These are phyloP conservation scores for Thecocarcelia acutangulata DNA, from an alignment of 2,888 invertebrate species.

Conservation along the genomic window DNA sequence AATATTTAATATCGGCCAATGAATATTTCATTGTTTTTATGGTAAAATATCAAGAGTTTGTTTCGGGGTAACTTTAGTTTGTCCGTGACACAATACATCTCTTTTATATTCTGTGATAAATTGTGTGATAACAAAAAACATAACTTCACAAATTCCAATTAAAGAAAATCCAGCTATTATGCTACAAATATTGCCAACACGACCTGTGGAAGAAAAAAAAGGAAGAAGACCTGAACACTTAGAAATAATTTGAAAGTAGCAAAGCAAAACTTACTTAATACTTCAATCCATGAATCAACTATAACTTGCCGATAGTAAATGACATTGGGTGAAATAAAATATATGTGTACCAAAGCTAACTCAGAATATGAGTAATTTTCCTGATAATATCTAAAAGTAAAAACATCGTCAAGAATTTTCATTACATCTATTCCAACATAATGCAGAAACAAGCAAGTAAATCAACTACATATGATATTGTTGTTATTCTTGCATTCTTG, in stretches of 20 bases:
- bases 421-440: no score
- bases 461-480: no score
- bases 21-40: constrained; percentile 14
- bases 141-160: constrained; percentile 84
- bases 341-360: constrained; percentile 73
- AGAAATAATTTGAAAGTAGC: background rate
- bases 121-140: constrained; percentile 84
- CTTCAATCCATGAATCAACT: constrained; percentile 84
- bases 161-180: constrained; percentile 86
- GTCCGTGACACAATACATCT: constrained; percentile 71
- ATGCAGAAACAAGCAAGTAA: no score
- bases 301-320: constrained; percentile 76
- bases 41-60: constrained; percentile 63
- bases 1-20: no score
- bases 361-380: constrained; percentile 54
- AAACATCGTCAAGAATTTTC: no score
- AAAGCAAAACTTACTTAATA: constrained; percentile 83
- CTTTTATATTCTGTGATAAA: constrained; percentile 76
- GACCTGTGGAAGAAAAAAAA: constrained; percentile 82
- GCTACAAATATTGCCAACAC: constrained; percentile 85
- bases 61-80: background rate
- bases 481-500: no score
- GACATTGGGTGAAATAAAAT: constrained; percentile 73
- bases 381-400: constrained; percentile 29
- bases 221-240: background rate